These are phyloP conservation scores for Tragopan temminckii DNA, from an alignment of 2,797 vertebrate genomes.

Conservation along the genomic window DNA sequence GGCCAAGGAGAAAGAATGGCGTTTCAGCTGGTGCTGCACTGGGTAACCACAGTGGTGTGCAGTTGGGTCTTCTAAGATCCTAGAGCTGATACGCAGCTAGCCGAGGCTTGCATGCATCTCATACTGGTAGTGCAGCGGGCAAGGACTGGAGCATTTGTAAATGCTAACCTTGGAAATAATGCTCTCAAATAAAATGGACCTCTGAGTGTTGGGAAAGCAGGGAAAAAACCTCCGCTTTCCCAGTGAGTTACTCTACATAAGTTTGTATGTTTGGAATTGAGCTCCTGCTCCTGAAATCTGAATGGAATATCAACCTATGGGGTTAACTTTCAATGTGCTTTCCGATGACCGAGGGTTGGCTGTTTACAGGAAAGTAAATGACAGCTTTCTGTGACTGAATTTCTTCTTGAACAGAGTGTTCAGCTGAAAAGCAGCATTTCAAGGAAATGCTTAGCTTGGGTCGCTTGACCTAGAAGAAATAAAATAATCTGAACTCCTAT, in stretches of 20 bases:
- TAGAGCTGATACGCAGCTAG: neutral
- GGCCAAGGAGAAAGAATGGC: neutral
- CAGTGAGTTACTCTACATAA: constrained; percentile 9
- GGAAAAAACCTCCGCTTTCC: neutral
- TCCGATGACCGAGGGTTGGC: neutral
- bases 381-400: neutral
- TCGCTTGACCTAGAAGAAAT: constrained; percentile 11
- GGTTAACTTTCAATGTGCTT: neutral
- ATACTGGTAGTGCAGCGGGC: neutral
- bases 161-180: constrained; percentile 21
- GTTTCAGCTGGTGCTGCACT: neutral
- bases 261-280: constrained; percentile 36
- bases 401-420: neutral
- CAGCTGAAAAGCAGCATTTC: neutral
- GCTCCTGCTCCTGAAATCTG: neutral
- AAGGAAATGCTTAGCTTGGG: constrained; percentile 10
- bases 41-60: neutral
- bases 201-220: neutral
- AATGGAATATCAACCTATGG: neutral
- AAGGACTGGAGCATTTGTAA: constrained; percentile 18
- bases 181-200: constrained; percentile 17
- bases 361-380: neutral
- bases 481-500: constrained; percentile 30
- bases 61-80: neutral
- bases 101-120: neutral